Evolutionary conservation across 2,113 vertebrate species (phyloP).

Genomic region (Cyprinodon variegatus): DNA sequence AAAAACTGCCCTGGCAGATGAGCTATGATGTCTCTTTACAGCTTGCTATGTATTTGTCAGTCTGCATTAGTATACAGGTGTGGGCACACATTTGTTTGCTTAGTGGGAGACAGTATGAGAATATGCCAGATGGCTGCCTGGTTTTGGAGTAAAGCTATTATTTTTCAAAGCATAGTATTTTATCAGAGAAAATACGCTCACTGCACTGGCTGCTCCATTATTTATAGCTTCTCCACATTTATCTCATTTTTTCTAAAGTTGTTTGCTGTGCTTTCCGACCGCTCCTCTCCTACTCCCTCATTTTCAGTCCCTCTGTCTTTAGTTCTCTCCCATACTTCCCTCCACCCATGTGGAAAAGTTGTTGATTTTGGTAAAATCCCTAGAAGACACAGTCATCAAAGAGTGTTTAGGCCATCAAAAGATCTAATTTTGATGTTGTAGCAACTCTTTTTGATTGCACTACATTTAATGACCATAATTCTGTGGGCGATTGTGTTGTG

Average conservation of each 20-base stretch:
- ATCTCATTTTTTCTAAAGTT: conserved; percentile 51
- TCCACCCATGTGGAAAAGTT: conserved; percentile 49
- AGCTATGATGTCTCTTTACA: conserved; percentile 47
- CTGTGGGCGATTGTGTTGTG: conserved; percentile 50
- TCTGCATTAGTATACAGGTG: conserved; percentile 33
- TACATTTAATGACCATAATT: conserved; percentile 65
- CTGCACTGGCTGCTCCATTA: conserved; percentile 56
- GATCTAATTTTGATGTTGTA: conserved; percentile 60
- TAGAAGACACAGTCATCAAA: conserved; percentile 53
- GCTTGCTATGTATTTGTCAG: conserved; percentile 44
- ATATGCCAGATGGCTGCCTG: conserved; percentile 44
- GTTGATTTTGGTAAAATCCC: conserved; percentile 61
- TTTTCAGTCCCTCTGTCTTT: conserved; percentile 32
- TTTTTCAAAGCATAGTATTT: conserved; percentile 66
- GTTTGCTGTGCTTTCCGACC: conserved; percentile 60
- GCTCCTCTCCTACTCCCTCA: conserved; percentile 18
- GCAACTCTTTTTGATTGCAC: conserved; percentile 60
- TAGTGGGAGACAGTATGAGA: conserved; percentile 10
- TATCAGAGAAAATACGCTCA: conserved; percentile 59
- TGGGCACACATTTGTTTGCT: conserved; percentile 34
- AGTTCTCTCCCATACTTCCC: conserved; percentile 19
- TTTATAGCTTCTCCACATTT: conserved; percentile 66
- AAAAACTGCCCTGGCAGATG: conserved; percentile 32
- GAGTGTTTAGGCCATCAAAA: conserved; percentile 52
- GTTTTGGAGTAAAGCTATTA: conserved; percentile 62